These are phyloP conservation scores for Trachops cirrhosus DNA, from an alignment of 2,797 vertebrate species.

Conservation along the genomic window DNA sequence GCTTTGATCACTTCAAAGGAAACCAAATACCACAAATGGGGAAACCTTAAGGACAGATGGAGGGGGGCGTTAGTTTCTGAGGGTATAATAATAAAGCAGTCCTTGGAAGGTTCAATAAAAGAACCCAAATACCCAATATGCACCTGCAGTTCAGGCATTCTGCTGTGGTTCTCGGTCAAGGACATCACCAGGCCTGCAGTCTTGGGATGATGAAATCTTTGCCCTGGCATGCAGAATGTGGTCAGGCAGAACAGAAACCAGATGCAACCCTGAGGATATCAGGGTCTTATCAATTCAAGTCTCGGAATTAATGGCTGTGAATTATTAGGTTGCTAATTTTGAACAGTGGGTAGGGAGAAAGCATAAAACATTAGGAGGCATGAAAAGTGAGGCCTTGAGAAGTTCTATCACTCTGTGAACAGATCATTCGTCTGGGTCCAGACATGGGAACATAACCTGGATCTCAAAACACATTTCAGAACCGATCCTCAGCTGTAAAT, in stretches of 20 bases:
- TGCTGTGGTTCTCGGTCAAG: accelerated
- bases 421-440: neutral
- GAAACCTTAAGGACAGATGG: neutral
- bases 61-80: neutral
- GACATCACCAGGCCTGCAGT: accelerated
- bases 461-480: neutral
- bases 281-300: neutral
- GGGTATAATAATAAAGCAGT: neutral
- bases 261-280: neutral
- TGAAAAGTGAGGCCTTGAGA: neutral
- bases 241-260: neutral
- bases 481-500: neutral
- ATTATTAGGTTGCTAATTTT: neutral
- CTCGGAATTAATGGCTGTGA: neutral
- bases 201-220: neutral
- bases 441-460: neutral
- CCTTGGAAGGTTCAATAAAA: neutral
- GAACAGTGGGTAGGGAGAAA: neutral
- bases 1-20: slow-evolving; percentile 68
- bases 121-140: accelerated
- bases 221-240: neutral
- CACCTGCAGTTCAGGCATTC: accelerated
- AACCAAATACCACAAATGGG: slow-evolving; percentile 20
- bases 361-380: neutral
- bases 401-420: neutral